Evolutionary conservation across 2,797 vertebrate genomes (phyloP).

Genomic region (Gobio occitaniae): DNA sequence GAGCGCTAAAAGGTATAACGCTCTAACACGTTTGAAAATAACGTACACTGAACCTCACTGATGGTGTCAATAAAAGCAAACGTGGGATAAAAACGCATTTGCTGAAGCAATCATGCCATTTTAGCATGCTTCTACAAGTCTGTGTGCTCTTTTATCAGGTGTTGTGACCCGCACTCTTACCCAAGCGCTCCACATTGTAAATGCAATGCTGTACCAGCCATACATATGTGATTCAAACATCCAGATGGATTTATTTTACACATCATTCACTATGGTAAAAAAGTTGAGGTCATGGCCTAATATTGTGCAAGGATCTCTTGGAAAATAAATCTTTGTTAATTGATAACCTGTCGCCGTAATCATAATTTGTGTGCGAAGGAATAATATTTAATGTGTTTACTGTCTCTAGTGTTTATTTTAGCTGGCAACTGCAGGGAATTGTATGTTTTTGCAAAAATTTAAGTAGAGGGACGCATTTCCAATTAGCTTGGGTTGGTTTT

Average conservation of each 20-base stretch:
- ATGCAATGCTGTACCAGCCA: neutral
- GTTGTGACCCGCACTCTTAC: neutral
- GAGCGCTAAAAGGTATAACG: neutral
- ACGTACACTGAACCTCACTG: no score
- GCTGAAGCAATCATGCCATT: no score
- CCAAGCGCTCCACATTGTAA: neutral
- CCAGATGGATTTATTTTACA: no score
- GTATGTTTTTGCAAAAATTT: neutral
- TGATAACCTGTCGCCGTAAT: neutral
- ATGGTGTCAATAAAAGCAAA: no score
- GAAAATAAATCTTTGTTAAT: neutral
- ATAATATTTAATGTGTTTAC: neutral
- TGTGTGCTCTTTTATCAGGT: neutral
- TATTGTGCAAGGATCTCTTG: neutral
- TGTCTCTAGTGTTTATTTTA: neutral
- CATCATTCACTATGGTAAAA: neutral
- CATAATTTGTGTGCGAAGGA: neutral
- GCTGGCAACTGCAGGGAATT: neutral
- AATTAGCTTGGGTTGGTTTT: neutral
- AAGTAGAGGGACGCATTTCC: neutral
- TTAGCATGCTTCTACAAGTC: neutral
- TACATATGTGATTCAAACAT: no score
- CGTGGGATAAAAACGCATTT: no score
- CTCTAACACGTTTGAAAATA: neutral
- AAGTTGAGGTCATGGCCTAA: neutral